phyloP scores from a whole-genome alignment of 2,797 vertebrate species.

The Lepus oiostolus region DNA sequence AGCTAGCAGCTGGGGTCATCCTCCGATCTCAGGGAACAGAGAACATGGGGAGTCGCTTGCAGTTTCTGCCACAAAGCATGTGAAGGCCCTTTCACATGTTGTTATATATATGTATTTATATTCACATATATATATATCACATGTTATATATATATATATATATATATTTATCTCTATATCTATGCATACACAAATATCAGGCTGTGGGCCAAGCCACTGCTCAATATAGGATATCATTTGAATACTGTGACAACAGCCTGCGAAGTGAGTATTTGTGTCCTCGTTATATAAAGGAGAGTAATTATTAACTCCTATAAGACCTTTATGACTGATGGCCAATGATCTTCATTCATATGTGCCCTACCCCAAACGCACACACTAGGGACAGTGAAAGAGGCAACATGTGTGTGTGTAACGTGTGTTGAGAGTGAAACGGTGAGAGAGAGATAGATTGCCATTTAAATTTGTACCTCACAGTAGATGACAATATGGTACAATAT shows the following conservation, averaged over 20 bases:
- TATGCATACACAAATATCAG: neutral
- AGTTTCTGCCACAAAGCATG: neutral
- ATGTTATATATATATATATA: too few relatives aligned
- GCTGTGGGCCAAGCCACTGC: neutral
- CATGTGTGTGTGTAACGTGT: neutral
- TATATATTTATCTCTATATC: too few relatives aligned
- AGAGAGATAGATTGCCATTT: neutral
- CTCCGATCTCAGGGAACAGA: neutral
- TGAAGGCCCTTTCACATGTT: too few relatives aligned
- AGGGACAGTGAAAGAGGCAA: neutral
- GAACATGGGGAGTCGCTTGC: neutral
- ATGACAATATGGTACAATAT: neutral
- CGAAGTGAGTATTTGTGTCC: neutral
- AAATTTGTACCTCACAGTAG: neutral
- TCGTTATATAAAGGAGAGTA: neutral
- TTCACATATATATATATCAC: too few relatives aligned
- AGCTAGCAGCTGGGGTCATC: neutral
- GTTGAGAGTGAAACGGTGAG: neutral
- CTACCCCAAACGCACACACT: rapidly evolving
- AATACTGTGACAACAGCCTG: neutral
- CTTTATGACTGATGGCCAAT: neutral
- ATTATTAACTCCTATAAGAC: neutral
- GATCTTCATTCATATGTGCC: neutral
- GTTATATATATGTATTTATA: too few relatives aligned
- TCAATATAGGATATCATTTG: neutral